These are phyloP conservation scores for Crematogaster levior DNA, from an alignment of 2,888 invertebrate genomes.

Conservation along the genomic window DNA sequence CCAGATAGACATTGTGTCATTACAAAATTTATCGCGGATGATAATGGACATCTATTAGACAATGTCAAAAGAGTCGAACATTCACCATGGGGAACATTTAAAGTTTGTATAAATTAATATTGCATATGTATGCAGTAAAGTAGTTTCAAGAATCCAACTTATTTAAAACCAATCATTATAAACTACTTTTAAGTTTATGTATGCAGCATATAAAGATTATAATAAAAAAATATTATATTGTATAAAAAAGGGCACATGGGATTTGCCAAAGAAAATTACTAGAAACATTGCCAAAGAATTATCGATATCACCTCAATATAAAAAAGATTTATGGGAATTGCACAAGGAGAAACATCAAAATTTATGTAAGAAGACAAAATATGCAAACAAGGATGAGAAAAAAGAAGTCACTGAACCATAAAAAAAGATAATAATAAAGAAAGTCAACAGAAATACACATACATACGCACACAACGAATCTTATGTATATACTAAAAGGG, in stretches of 20 bases:
- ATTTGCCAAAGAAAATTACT: slow-evolving; percentile 76
- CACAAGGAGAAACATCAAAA: slow-evolving; percentile 61
- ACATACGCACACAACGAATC: neutral
- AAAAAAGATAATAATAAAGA: neutral
- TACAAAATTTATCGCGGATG: slow-evolving; percentile 74
- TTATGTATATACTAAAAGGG: neutral
- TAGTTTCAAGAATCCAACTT: neutral
- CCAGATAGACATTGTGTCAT: slow-evolving; percentile 74
- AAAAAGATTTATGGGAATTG: slow-evolving; percentile 70
- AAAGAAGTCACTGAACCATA: neutral
- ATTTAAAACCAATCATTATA: neutral
- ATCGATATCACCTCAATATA: slow-evolving; percentile 68
- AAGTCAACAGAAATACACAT: neutral
- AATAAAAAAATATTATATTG: slow-evolving; percentile 20
- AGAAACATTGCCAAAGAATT: slow-evolving; percentile 72
- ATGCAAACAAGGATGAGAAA: neutral
- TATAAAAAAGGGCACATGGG: slow-evolving; percentile 73
- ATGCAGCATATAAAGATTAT: neutral
- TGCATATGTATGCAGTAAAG: neutral
- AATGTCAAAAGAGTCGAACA: slow-evolving; percentile 63
- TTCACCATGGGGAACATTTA: slow-evolving; percentile 74
- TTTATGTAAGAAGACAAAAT: slow-evolving; percentile 26
- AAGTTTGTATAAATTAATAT: slow-evolving; percentile 66
- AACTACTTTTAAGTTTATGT: neutral
- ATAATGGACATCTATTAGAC: slow-evolving; percentile 73